Evolutionary conservation across 2,797 vertebrate species (phyloP).

Genomic region (Lutjanus argentimaculatus): DNA sequence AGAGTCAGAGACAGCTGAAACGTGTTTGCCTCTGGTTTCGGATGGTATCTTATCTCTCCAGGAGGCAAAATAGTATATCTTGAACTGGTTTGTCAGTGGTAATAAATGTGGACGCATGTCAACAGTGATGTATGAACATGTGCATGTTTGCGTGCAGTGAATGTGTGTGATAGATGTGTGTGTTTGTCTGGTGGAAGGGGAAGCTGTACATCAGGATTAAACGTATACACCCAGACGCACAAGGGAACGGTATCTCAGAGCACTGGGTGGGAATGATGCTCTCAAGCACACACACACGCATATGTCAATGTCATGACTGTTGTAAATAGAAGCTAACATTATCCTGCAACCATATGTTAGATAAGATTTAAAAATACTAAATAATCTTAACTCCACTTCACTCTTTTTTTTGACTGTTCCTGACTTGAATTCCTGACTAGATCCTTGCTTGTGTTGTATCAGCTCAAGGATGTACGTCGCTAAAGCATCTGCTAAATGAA

Average conservation of each 20-base stretch:
- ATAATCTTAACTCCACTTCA: not conserved
- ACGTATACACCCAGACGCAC: conserved; percentile 27
- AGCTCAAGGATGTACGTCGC: too few species aligned
- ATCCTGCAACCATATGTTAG: not conserved
- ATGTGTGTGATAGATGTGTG: conserved; percentile 48
- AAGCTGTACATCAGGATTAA: conserved; percentile 59
- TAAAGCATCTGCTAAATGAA: too few species aligned
- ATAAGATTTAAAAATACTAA: not conserved
- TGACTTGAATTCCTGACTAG: too few species aligned
- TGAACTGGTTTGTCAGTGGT: conserved; percentile 5
- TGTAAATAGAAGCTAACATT: not conserved
- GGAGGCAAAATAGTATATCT: conserved; percentile 35
- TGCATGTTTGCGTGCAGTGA: conserved; percentile 15
- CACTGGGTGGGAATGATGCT: conserved; percentile 34
- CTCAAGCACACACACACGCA: not conserved
- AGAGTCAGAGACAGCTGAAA: conserved; percentile 20
- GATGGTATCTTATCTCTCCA: conserved; percentile 47
- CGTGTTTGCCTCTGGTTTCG: conserved; percentile 11
- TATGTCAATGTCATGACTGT: not conserved
- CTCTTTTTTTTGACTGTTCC: not conserved
- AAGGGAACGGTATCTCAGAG: conserved; percentile 32
- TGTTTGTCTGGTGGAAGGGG: conserved; percentile 54
- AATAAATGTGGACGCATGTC: conserved; percentile 35
- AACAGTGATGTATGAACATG: conserved; percentile 30
- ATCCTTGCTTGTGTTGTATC: too few species aligned